Evolutionary conservation across 2,797 vertebrate species (phyloP).

Genomic region (Tapera naevia): DNA sequence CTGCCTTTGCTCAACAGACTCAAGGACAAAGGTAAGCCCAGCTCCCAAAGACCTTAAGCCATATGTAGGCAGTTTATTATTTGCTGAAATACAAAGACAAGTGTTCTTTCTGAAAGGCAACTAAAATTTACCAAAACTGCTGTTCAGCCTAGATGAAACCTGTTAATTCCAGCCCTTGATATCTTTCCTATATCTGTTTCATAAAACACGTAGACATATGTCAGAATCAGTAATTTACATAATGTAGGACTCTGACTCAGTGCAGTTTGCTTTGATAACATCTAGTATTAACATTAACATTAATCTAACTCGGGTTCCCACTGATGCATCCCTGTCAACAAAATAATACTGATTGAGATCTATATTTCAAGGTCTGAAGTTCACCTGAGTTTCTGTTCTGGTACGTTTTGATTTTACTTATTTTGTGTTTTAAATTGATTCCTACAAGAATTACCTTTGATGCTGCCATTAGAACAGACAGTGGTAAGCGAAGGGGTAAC

Average conservation of each 20-base stretch:
- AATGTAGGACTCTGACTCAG: background rate
- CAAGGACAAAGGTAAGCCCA: slow-evolving; percentile 17
- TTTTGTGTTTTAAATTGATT: background rate
- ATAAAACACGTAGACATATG: background rate
- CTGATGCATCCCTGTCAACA: slow-evolving; percentile 3
- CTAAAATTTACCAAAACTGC: background rate
- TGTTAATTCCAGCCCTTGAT: background rate
- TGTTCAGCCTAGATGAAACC: background rate
- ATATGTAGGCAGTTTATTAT: background rate
- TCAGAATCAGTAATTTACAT: background rate
- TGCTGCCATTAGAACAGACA: background rate
- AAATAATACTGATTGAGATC: background rate
- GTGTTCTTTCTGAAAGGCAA: background rate
- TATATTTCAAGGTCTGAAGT: background rate
- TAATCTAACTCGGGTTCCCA: background rate
- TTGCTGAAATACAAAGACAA: background rate
- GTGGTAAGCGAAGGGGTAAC: background rate
- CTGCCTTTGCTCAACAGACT: slow-evolving; percentile 14
- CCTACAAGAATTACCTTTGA: background rate
- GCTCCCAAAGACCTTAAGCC: background rate
- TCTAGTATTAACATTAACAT: background rate
- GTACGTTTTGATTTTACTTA: background rate
- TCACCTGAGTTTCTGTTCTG: background rate
- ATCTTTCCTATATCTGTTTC: background rate
- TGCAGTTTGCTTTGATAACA: slow-evolving; percentile 23